These are phyloP conservation scores for Mus minutoides DNA, from an alignment of 2,797 vertebrate species.

Conservation along the genomic window DNA sequence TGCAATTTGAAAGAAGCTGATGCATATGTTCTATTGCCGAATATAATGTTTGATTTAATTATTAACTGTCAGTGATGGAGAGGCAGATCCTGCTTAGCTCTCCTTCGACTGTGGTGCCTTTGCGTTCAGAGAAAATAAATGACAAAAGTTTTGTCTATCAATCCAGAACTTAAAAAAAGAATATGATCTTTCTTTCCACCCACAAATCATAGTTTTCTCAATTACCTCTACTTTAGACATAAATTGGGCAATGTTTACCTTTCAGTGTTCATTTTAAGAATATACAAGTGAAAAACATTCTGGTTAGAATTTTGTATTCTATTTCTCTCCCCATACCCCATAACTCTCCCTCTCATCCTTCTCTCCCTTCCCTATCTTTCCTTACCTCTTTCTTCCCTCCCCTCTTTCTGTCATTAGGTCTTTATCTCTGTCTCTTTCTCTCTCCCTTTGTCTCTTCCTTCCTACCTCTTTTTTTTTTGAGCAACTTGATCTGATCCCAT, in stretches of 20 bases:
- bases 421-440: neutral
- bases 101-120: constrained; percentile 83
- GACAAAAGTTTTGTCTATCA: constrained; percentile 76
- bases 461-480: neutral
- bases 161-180: constrained; percentile 79
- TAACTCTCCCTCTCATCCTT: neutral
- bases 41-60: constrained; percentile 97
- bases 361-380: neutral
- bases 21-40: constrained; percentile 95
- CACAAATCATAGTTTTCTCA: constrained; percentile 76
- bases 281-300: neutral
- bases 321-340: neutral
- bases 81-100: constrained; percentile 88
- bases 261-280: neutral
- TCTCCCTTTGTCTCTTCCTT: no score
- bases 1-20: constrained; percentile 97
- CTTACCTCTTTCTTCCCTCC: neutral
- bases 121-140: constrained; percentile 86
- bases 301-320: neutral
- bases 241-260: neutral
- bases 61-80: constrained; percentile 95
- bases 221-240: constrained; percentile 67
- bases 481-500: no score
- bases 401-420: fast-evolving
- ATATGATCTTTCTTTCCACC: constrained; percentile 67